phyloP scores from a whole-genome alignment of 2,797 vertebrate species.

The Gymnoscopelus braueri region DNA sequence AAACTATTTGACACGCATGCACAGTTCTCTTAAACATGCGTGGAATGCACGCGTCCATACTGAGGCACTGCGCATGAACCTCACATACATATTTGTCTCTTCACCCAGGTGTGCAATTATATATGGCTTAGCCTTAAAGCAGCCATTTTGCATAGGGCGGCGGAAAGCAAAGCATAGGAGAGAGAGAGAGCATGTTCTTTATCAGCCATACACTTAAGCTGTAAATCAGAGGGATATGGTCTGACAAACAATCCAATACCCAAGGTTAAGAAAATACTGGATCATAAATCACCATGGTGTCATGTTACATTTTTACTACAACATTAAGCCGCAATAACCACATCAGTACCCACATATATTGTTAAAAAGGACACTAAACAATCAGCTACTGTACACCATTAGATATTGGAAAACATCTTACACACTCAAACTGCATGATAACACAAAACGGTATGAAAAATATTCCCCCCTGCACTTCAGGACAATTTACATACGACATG shows the following conservation, averaged over 20 bases:
- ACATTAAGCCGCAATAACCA: conserved; percentile 88
- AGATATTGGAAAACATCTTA: conserved; percentile 76
- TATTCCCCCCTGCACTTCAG: background rate
- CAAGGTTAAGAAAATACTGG: conserved; percentile 90
- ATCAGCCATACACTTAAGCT: conserved; percentile 85
- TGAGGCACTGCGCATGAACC: background rate
- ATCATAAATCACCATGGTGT: conserved; percentile 88
- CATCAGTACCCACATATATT: conserved; percentile 85
- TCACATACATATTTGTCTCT: background rate
- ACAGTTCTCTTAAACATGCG: background rate
- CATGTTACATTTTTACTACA: conserved; percentile 90
- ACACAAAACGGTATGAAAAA: conserved; percentile 12
- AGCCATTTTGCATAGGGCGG: conserved; percentile 47
- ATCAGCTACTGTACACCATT: conserved; percentile 78
- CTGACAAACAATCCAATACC: conserved; percentile 90
- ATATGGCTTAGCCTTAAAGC: background rate
- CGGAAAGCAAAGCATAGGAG: background rate
- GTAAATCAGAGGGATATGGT: conserved; percentile 88
- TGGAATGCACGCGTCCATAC: background rate
- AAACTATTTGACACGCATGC: conserved; percentile 3
- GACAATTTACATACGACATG: conserved; percentile 24
- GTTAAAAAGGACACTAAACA: conserved; percentile 87
- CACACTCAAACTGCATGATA: conserved; percentile 40
- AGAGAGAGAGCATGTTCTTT: conserved; percentile 66
- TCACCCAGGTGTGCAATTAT: conserved; percentile 1